Base-by-base conservation (phyloP, 2,888 invertebrate genomes). In the Tethea ocularis region DNA sequence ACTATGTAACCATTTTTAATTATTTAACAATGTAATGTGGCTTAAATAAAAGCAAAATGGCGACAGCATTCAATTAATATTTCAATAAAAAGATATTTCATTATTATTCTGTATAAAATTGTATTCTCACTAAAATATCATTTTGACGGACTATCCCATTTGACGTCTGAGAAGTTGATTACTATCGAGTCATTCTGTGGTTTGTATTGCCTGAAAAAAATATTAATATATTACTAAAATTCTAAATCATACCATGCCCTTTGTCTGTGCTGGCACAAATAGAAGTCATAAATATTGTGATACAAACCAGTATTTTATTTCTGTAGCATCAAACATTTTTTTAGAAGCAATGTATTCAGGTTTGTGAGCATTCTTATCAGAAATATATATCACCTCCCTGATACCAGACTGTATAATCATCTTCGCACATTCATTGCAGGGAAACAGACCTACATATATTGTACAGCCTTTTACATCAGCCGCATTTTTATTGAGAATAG, bases 391-490 rank as follows among this genome's bases (percentile, higher is more conserved):
- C 2, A 98, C 94, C 78, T 96, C 95, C 56, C 88, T 95, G 36
- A 99, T 97, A 0, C 98, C 97, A 0, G 98, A 96, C 81, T 99
- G 99, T 71, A 99, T 98, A 36, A 99, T 98, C 36, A 99, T 93
- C 87, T 99, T 99, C 0, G 99, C 97, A 91, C 99, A 99, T 86
- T 99, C 99, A 81, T 99, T 99, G 86, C 99, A 99, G 0, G 99
- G 99, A 85, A 99, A 99, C 20, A 98, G 88, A 0, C 96, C 96
- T 0, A 98, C 97, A 81, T 98, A 99, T 0, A 99, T 95, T 0
- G 95, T 95, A 78, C 98, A 98, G 66, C 95, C 95, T 70, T 95
- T 95, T 0, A 98, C 93, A 88, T 96, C 95, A 0, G 95, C 93
- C 0, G 95, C 94, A 83, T 98, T 98, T 84, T 96, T 98, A 84